Percentiles rank a stretch among this genome's conserved stretches.
These are phyloP conservation scores for Ernsta delagoae DNA, from an alignment of 2,888 invertebrate species.

Conservation along the genomic window DNA sequence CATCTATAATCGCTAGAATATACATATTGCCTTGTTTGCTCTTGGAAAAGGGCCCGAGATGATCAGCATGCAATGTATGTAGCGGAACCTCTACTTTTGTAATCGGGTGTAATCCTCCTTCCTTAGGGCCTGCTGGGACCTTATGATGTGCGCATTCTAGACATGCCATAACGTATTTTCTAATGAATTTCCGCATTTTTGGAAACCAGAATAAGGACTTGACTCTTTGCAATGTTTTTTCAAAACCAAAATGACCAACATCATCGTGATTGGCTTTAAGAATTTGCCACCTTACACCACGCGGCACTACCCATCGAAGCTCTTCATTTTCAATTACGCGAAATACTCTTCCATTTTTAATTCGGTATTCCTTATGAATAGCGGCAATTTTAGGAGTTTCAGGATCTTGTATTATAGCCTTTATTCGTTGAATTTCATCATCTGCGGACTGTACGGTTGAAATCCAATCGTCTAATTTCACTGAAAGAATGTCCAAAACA, in stretches of 20 bases:
- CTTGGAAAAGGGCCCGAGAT: neutral
- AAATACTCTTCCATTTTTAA: neutral
- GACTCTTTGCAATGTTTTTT: neutral
- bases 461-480: too few species aligned
- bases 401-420: neutral
- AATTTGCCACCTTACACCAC: neutral
- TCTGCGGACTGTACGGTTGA: too few species aligned
- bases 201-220: neutral
- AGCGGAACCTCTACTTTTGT: neutral
- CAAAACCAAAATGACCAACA: constrained; percentile 3
- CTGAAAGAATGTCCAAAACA: too few species aligned
- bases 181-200: neutral
- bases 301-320: neutral
- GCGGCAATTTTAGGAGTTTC: neutral
- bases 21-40: neutral
- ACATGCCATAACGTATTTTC: neutral
- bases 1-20: neutral
- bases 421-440: neutral
- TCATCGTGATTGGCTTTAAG: neutral
- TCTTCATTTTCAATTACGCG: neutral
- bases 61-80: neutral
- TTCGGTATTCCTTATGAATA: neutral
- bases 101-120: neutral
- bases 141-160: neutral
- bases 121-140: neutral